These are phyloP conservation scores for Montipora cactus DNA, from an alignment of 64 coral and sea anemone genomes.

Conservation along the genomic window DNA sequence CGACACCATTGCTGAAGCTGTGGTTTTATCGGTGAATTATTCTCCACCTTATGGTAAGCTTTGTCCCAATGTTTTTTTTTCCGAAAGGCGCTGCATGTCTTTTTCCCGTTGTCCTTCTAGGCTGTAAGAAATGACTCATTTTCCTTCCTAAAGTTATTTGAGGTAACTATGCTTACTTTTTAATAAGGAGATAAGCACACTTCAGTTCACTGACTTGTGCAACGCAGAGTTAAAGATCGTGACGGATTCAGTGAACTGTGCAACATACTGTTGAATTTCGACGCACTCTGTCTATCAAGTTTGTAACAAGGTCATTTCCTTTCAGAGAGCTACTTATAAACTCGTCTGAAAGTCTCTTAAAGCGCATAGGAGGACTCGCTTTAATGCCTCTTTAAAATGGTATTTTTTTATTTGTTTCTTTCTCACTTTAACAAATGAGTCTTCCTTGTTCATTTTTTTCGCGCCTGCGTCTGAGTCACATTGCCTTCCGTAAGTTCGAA, in stretches of 20 bases:
- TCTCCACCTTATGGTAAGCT: constrained; percentile 69
- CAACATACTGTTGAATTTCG: not conserved
- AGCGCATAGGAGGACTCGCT: not conserved
- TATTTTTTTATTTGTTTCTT: not conserved
- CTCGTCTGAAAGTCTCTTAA: not conserved
- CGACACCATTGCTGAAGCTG: constrained; percentile 31
- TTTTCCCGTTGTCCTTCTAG: not conserved
- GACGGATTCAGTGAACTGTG: constrained; percentile 36
- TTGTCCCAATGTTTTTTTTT: not conserved
- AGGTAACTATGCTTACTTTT: not conserved
- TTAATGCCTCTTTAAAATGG: not conserved
- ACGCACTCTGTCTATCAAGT: constrained; percentile 26
- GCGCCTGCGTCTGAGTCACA: not conserved
- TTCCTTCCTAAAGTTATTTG: not conserved
- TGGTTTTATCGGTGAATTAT: constrained; percentile 36
- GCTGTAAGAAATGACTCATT: too few relatives aligned
- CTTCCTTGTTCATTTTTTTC: not conserved
- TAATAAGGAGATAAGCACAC: not conserved
- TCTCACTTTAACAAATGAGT: not conserved
- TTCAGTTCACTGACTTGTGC: constrained; percentile 16
- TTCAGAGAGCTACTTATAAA: not conserved
- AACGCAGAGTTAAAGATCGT: not conserved
- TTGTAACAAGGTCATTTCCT: not conserved
- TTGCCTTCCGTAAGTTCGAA: not conserved
- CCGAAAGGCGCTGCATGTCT: too few relatives aligned